These are phyloP conservation scores for Cyrtodaria siliqua DNA, from an alignment of 2,888 invertebrate genomes.

Conservation along the genomic window DNA sequence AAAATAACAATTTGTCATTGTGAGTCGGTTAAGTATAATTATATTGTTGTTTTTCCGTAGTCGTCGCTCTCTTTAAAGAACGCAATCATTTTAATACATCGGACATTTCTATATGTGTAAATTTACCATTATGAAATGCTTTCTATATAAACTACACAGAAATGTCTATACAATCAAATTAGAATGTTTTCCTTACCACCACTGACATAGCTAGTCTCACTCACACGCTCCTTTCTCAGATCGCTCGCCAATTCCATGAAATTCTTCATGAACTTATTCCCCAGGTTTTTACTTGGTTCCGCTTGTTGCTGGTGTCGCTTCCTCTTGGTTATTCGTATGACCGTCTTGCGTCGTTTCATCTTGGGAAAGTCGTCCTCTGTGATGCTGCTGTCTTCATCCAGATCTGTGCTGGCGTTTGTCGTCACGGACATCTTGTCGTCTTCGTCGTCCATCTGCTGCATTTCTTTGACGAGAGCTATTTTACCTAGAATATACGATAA, in stretches of 20 bases:
- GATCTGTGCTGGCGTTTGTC: conserved; percentile 70
- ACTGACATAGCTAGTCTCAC: conserved; percentile 51
- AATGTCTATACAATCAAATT: too few relatives aligned
- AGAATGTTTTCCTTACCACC: too few relatives aligned
- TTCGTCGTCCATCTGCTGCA: conserved; percentile 78
- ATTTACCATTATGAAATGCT: too few relatives aligned
- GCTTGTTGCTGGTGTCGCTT: conserved; percentile 59
- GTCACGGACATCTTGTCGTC: conserved; percentile 76
- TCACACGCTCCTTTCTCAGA: conserved; percentile 68
- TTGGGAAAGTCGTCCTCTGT: conserved; percentile 75
- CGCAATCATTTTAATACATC: too few relatives aligned
- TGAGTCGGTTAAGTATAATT: too few relatives aligned
- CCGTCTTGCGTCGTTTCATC: conserved; percentile 69
- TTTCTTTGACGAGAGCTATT: conserved; percentile 75
- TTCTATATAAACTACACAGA: too few relatives aligned
- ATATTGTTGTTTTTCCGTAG: too few relatives aligned
- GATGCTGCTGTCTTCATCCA: conserved; percentile 75
- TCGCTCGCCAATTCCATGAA: conserved; percentile 79
- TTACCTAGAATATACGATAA: conserved; percentile 63
- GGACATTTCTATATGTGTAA: too few relatives aligned
- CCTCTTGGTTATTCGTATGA: conserved; percentile 70
- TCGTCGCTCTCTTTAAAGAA: too few relatives aligned
- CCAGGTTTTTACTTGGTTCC: conserved; percentile 69
- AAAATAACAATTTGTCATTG: too few relatives aligned
- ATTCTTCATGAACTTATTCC: conserved; percentile 73